Evolutionary conservation across 2,113 vertebrate genomes (phyloP).

Genomic region (Thomomys bottae): DNA sequence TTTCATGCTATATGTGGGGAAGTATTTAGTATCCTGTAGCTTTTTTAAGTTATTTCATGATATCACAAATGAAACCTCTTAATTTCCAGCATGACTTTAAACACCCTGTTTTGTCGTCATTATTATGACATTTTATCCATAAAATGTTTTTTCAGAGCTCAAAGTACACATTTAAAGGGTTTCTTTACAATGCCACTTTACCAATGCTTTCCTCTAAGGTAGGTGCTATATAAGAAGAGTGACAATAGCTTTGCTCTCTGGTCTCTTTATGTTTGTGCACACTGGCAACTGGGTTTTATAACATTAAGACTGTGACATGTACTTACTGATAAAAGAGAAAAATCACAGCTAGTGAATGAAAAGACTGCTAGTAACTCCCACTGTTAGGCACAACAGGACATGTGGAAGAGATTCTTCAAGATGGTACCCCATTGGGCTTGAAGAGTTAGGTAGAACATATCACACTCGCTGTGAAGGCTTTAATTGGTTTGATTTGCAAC

Average conservation of each 20-base stretch:
- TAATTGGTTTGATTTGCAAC: constrained; percentile 65
- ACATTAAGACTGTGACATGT: constrained; percentile 34
- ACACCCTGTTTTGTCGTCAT: background rate
- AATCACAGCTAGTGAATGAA: constrained; percentile 25
- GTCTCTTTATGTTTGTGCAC: background rate
- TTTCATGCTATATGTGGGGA: background rate
- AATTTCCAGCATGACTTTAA: background rate
- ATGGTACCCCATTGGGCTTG: constrained; percentile 44
- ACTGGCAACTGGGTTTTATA: constrained; percentile 41
- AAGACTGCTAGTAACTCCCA: constrained; percentile 35
- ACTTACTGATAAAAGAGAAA: constrained; percentile 46
- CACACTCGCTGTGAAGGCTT: constrained; percentile 40
- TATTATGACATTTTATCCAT: background rate
- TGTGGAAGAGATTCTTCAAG: constrained; percentile 30
- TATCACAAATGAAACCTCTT: background rate
- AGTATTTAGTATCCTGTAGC: constrained; percentile 14
- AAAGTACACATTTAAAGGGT: background rate
- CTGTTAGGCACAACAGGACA: constrained; percentile 32
- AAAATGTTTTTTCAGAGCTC: background rate
- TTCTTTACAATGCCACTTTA: background rate
- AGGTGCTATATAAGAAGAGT: background rate
- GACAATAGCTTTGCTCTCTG: background rate
- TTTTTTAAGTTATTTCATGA: background rate
- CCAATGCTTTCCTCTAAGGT: background rate
- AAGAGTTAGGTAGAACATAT: constrained; percentile 7